Evolutionary conservation across 2,888 invertebrate genomes (phyloP).

Genomic region (Criorhina ranunculi): DNA sequence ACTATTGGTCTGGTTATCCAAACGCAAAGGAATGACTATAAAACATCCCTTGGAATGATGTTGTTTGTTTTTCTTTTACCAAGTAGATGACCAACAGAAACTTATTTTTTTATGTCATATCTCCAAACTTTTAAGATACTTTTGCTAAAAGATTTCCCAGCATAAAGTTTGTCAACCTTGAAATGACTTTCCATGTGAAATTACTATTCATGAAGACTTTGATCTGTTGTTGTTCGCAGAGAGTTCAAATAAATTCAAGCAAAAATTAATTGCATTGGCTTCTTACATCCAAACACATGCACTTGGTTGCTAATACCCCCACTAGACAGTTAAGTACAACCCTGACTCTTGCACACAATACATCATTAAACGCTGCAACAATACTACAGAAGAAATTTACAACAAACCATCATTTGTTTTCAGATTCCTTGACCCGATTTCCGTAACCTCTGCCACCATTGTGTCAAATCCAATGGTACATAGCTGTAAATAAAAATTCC

Average conservation of each 20-base stretch:
- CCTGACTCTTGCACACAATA: conserved; percentile 9
- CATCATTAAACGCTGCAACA: conserved; percentile 18
- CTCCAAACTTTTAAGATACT: background rate
- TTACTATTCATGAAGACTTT: background rate
- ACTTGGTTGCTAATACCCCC: background rate
- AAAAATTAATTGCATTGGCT: too few species aligned
- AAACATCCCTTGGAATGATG: conserved; percentile 1
- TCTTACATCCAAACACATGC: background rate
- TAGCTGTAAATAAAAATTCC: conserved; percentile 8
- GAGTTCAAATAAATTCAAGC: conserved; percentile 1
- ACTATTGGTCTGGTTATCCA: background rate
- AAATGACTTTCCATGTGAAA: background rate
- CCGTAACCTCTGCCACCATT: conserved; percentile 4
- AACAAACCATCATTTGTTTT: conserved; percentile 14
- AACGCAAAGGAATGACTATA: background rate
- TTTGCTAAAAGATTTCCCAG: background rate
- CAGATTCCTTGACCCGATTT: conserved; percentile 62
- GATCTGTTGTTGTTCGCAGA: background rate
- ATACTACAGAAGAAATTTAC: conserved; percentile 2
- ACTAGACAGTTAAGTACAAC: background rate
- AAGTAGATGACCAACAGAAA: conserved; percentile 4
- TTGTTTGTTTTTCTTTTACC: background rate
- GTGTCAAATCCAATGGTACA: background rate
- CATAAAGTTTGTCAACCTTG: conserved; percentile 6
- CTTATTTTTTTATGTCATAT: background rate